These are phyloP conservation scores for Lamellibrachia columna DNA, from an alignment of 2,888 invertebrate species.

Conservation along the genomic window DNA sequence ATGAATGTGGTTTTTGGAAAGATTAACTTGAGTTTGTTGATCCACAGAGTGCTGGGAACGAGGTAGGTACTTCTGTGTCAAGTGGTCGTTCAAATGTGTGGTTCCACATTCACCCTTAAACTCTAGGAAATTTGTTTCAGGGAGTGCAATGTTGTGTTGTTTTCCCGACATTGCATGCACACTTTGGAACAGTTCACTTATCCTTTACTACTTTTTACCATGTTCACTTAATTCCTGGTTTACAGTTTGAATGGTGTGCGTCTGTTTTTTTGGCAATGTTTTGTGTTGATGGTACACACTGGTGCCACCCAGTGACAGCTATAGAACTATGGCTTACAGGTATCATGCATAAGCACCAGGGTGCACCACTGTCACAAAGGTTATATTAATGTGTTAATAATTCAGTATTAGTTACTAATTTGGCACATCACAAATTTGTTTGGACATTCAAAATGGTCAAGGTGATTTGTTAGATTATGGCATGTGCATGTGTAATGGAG, in stretches of 20 bases:
- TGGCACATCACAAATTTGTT: too few species aligned
- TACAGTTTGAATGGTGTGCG: background rate
- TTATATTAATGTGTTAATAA: background rate
- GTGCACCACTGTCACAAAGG: background rate
- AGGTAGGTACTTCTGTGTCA: background rate
- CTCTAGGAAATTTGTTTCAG: constrained; percentile 16
- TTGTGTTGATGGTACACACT: background rate
- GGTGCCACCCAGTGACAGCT: background rate
- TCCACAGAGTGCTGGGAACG: background rate
- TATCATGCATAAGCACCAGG: background rate
- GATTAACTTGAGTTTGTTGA: background rate
- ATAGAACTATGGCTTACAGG: background rate
- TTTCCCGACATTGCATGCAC: background rate
- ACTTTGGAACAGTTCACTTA: background rate
- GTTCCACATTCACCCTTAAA: background rate
- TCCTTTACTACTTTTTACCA: background rate
- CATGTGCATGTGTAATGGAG: background rate
- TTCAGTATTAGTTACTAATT: background rate
- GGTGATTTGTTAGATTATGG: background rate
- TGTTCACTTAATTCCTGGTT: background rate
- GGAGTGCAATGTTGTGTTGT: background rate
- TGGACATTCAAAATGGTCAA: background rate
- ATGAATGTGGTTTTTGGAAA: background rate
- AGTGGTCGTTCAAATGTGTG: background rate
- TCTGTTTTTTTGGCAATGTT: background rate